phyloP scores from a whole-genome alignment of 2,113 vertebrate genomes.

The Vulpes ferrilata region DNA sequence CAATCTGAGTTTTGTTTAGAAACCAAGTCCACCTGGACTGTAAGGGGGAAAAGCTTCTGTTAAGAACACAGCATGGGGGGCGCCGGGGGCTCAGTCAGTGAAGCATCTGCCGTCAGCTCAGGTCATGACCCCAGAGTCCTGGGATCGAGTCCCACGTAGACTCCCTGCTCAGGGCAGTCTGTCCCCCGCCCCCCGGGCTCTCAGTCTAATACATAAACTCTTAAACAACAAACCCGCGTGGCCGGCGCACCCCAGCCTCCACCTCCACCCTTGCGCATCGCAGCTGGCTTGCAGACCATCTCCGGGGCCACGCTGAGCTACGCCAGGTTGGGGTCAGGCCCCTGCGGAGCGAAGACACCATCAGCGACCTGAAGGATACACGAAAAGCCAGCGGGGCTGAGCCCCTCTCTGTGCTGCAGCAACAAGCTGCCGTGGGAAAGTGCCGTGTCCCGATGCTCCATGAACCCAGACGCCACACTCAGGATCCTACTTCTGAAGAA shows the following conservation, averaged over 20 bases:
- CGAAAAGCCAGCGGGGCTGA: not conserved
- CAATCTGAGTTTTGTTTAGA: not conserved
- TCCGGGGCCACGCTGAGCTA: too few species aligned
- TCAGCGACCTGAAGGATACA: not conserved
- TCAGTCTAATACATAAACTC: too few species aligned
- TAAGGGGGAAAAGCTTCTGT: fast-evolving
- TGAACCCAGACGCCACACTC: fast-evolving
- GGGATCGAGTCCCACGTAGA: too few species aligned
- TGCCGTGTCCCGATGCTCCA: fast-evolving
- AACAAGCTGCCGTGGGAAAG: not conserved
- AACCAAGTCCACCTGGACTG: not conserved
- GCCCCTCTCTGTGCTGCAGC: not conserved
- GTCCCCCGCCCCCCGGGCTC: too few species aligned
- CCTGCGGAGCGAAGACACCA: not conserved
- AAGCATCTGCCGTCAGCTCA: too few species aligned
- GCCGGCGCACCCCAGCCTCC: not conserved
- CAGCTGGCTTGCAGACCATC: too few species aligned
- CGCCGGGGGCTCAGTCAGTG: too few species aligned
- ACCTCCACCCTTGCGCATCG: not conserved
- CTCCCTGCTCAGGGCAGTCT: too few species aligned
- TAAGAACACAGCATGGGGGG: too few species aligned
- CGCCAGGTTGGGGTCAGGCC: too few species aligned
- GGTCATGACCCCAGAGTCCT: too few species aligned
- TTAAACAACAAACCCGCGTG: not conserved
- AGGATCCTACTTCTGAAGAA: not conserved